Conservation (phyloP, 2,888 invertebrate species). For the Luperina nickerlii region DNA sequence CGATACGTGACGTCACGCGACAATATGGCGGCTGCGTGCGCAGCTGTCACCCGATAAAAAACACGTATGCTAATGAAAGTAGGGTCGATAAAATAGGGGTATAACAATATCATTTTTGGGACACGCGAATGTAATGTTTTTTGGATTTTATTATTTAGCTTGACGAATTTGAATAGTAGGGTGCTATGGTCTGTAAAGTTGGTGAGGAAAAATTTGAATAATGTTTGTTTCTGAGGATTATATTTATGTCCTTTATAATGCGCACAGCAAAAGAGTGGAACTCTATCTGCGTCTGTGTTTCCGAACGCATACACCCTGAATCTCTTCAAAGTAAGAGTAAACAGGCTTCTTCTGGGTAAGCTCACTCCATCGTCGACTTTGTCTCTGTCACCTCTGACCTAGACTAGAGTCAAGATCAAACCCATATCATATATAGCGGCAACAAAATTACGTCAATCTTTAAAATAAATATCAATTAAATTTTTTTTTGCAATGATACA, state of each 20-base stretch:
- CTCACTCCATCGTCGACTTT: too few species aligned
- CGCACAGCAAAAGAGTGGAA: too few species aligned
- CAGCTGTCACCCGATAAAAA: slow-evolving; percentile 80
- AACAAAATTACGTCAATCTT: neutral
- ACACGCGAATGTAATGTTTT: slow-evolving; percentile 72
- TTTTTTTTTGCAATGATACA: neutral
- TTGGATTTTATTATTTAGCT: slow-evolving; percentile 58
- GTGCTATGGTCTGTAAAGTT: slow-evolving; percentile 34
- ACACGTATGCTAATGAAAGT: slow-evolving; percentile 76
- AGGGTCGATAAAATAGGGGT: slow-evolving; percentile 81
- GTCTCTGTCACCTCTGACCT: too few species aligned
- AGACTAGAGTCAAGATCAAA: too few species aligned
- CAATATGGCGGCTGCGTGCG: slow-evolving; percentile 80
- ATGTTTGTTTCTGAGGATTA: slow-evolving; percentile 6
- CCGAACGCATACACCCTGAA: too few species aligned
- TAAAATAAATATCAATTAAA: neutral
- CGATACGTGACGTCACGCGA: slow-evolving; percentile 86
- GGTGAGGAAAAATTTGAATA: slow-evolving; percentile 29
- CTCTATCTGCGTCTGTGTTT: too few species aligned
- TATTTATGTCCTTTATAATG: too few species aligned
- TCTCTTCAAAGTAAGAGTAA: too few species aligned
- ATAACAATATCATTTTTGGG: slow-evolving; percentile 69
- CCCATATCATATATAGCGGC: too few species aligned
- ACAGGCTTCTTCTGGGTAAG: too few species aligned
- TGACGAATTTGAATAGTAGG: slow-evolving; percentile 43